A percentile compares a stretch with the other conserved stretches of the same genome.
These are phyloP conservation scores for Poecilus cupreus DNA, from an alignment of 2,888 invertebrate genomes.

Conservation along the genomic window DNA sequence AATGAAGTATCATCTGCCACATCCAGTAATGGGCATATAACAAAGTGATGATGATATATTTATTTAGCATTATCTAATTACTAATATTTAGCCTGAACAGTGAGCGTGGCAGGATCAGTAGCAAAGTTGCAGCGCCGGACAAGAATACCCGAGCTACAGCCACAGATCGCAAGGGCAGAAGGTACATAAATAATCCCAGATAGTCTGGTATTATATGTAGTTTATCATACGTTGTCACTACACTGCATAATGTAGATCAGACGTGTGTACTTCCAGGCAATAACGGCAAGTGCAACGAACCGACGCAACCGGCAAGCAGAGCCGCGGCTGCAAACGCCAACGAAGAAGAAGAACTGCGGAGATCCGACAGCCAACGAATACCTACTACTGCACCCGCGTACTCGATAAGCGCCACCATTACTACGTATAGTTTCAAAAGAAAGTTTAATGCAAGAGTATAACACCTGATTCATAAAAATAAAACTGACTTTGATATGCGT, in stretches of 20 bases:
- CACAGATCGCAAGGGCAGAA: background rate
- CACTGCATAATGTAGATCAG: constrained; percentile 58
- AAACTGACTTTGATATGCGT: no score
- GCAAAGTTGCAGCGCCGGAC: background rate
- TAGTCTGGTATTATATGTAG: constrained; percentile 59
- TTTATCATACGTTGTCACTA: constrained; percentile 59
- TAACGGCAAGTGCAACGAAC: constrained; percentile 66
- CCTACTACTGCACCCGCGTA: no score
- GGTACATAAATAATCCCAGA: constrained; percentile 53
- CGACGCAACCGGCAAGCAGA: constrained; percentile 61
- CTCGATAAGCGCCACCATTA: no score
- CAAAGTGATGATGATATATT: background rate
- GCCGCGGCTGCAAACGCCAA: background rate
- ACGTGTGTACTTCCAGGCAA: constrained; percentile 45
- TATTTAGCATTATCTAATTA: background rate
- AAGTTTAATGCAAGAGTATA: no score
- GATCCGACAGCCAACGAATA: no score
- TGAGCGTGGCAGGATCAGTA: background rate
- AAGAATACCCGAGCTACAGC: background rate
- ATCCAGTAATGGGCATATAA: background rate
- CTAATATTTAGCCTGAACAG: background rate
- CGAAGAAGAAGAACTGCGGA: background rate
- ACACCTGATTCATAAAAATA: no score
- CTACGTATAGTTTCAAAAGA: no score
- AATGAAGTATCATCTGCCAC: no score